Base-by-base conservation (phyloP, 2,797 vertebrate species). In the Ptychobarbus kaznakovi region DNA sequence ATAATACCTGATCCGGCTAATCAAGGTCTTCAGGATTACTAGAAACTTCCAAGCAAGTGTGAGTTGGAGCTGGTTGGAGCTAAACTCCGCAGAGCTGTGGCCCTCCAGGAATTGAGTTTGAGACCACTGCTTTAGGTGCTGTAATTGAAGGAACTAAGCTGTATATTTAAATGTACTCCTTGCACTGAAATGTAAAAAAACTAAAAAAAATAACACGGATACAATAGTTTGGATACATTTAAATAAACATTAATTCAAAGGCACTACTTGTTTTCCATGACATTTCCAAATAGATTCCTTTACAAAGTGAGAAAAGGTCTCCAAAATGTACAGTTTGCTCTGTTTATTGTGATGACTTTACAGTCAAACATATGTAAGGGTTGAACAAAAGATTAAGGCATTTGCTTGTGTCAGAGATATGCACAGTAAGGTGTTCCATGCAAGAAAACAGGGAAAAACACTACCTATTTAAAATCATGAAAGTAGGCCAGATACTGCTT, bases 381-480 rank as follows among this genome's bases (percentile, higher is more conserved):
- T 20, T 75, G 25, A 75, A 75, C 1, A 51, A 56, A 76, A 53
- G 46, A 20, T 32, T 75, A 35, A 35, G 28, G 9, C 20, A 40
- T 58, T 16, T 65, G 32, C 6, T 16, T 18, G 12, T 25, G 22
- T 25, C 4, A 25, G 3, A n/a, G 49, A 58, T 58, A 16, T 58
- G 74, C 3, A 35, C 58, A 49, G 53, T 44, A 77, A 87, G 56
- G 65, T 58, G 32, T 80, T 73, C 42, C 65, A 68, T 69, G 22
- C 35, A 25, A 18, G 11, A 79, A 74, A 80, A 82, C 51, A 83
- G 76, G 69, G 42, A 58, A 79, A 74, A 35, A 89, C 73, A 72
- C 73, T 40, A 80, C 82, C 86, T 82, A 88, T 90, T 89, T 89
- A 84, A 8, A 85, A 88, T 86, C 83, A 89, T 82, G 75, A 82